A percentile compares a stretch with the other conserved stretches of the same genome.
These are phyloP conservation scores for Lasiurus borealis DNA, from an alignment of 2,113 vertebrate species.

Conservation along the genomic window DNA sequence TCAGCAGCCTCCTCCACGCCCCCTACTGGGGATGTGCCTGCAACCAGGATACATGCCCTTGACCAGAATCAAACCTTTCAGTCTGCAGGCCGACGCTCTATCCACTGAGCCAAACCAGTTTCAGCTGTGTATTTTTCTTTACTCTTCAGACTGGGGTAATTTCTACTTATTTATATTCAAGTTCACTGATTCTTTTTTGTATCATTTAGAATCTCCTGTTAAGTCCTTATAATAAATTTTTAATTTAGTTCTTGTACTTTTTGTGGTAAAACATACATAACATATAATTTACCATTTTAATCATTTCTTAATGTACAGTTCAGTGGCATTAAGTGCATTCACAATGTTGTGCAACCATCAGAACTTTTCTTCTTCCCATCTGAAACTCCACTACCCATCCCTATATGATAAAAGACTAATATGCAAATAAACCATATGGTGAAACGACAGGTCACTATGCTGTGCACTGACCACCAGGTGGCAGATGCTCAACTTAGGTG, in stretches of 20 bases:
- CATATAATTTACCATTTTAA: background rate
- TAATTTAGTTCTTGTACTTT: background rate
- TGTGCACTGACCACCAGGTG: too few species aligned
- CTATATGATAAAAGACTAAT: too few species aligned
- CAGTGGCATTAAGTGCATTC: background rate
- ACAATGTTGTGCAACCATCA: background rate
- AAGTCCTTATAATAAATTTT: background rate
- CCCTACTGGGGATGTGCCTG: too few species aligned
- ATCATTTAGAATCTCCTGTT: background rate
- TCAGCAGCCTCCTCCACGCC: too few species aligned
- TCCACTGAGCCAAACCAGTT: too few species aligned
- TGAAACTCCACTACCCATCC: background rate
- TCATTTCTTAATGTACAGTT: background rate
- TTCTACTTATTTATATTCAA: background rate
- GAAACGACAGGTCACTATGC: too few species aligned
- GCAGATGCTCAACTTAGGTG: too few species aligned
- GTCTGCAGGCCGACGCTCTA: too few species aligned
- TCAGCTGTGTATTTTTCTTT: background rate
- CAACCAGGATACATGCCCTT: too few species aligned
- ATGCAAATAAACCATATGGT: too few species aligned
- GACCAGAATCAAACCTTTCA: too few species aligned
- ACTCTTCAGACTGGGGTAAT: background rate
- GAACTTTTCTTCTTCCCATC: background rate
- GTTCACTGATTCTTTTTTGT: background rate
- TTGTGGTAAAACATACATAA: background rate